These are phyloP conservation scores for Hippocampus abdominalis DNA, from an alignment of 2,113 vertebrate genomes.

Conservation along the genomic window DNA sequence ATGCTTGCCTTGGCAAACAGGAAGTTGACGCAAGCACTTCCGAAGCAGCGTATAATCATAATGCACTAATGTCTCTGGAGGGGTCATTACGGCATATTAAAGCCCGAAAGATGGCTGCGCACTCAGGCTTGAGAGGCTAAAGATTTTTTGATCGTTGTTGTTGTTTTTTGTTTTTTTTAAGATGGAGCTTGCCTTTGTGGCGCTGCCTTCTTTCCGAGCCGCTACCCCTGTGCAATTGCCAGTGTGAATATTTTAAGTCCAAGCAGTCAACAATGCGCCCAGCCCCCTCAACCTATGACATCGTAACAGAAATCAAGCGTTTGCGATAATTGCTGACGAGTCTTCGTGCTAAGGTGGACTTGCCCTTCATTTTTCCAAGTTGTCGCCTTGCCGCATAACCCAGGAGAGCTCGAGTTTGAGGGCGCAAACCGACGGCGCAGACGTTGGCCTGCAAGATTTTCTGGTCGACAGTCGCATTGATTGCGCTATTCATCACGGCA, in stretches of 20 bases:
- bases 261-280: neutral
- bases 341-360: neutral
- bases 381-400: neutral
- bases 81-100: conserved; percentile 21
- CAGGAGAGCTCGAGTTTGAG: neutral
- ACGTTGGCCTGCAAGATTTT: neutral
- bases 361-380: neutral
- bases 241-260: neutral
- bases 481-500: neutral
- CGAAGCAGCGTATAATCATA: conserved; percentile 11
- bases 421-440: neutral
- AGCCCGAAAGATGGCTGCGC: neutral
- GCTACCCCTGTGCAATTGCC: too few species aligned
- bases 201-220: neutral
- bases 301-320: too few species aligned
- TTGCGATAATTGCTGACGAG: neutral
- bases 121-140: neutral
- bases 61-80: conserved; percentile 18
- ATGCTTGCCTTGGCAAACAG: conserved; percentile 31
- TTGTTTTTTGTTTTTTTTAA: neutral
- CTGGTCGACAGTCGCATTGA: neutral
- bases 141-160: neutral
- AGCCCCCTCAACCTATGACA: too few species aligned
- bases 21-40: conserved; percentile 22
- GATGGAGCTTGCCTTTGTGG: neutral